Percentiles rank a stretch among this genome's conserved stretches.
phyloP scores from a whole-genome alignment of 2,113 vertebrate species.

The Indri indri region DNA sequence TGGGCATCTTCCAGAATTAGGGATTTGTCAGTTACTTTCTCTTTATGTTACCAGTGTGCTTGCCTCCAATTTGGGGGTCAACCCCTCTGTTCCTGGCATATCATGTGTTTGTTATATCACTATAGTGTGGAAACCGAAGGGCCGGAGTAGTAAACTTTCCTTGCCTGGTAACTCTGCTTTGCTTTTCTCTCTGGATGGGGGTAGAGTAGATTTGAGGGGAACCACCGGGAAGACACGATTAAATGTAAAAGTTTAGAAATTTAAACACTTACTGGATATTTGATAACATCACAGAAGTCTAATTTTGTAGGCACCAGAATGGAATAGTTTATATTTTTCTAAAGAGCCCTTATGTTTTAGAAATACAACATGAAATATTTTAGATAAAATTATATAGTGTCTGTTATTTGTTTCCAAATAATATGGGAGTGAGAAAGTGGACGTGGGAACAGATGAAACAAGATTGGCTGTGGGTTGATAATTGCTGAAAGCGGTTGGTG shows the following conservation, averaged over 20 bases:
- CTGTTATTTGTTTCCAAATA: slow-evolving; percentile 18
- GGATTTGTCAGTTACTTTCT: slow-evolving; percentile 35
- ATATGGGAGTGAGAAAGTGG: neutral
- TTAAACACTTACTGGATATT: neutral
- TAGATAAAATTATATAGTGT: neutral
- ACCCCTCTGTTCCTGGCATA: neutral
- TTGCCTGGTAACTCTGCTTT: neutral
- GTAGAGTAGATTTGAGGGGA: neutral
- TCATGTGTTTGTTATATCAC: neutral
- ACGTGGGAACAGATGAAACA: neutral
- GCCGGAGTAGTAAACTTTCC: neutral
- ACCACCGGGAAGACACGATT: neutral
- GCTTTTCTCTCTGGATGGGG: neutral
- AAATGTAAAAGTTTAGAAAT: neutral
- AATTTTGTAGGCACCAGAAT: neutral
- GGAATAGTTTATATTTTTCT: neutral
- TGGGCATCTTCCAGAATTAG: slow-evolving; percentile 59
- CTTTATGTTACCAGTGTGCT: neutral
- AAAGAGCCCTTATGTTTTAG: slow-evolving; percentile 30
- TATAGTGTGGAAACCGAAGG: neutral
- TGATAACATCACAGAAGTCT: neutral
- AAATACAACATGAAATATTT: slow-evolving; percentile 13
- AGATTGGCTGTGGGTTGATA: neutral
- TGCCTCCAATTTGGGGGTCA: slow-evolving; percentile 13
- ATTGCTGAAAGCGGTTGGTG: neutral